Evolutionary conservation across 2,113 vertebrate genomes (phyloP), one percentile per base, ranked within the genome.

Genomic region (Seriola dumerili): DNA sequence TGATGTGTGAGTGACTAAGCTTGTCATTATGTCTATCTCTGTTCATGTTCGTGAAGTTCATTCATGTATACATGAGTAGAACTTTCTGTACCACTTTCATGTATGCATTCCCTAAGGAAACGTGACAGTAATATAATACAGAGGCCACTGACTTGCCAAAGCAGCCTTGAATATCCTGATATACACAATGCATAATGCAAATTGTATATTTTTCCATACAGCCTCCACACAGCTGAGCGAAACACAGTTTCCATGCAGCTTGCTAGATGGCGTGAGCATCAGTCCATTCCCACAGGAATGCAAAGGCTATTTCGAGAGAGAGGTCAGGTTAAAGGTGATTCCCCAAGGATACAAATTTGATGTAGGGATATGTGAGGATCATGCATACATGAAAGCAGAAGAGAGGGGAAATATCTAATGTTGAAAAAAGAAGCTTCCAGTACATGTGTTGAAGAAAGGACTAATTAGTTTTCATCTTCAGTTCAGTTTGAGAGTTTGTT

Each of bases 301-400:
- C 21, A 34, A 68, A 76, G 11, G 62, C 57, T 75, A 69, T 71
- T 87, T 79, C 4, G 21, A 16, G 76, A 72, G 72, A 29, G 66
- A 23, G 71, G 81, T 76, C 61, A 48, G 76, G 70, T 74, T 71
- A 72, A 83, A 90, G 67, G 54, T 14, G 0, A 76, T 17, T 85
- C 0, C 52, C 66, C 14, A 14, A 75, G 73, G 76, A 78, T 38
- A 0, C 55, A 80, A 0, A 66, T 78, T 36, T 55, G 9, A 70
- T 78, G 50, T 8, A 70, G 34, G 34, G 64, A 68, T 75, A 25
- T 62, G 44, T 34, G 69, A 88, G 23, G 29, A 86, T 84, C 76
- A 78, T 57, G 48, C 48, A 50, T 50, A 50, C 59, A 78, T 75
- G 13, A 64, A 74, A 78, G 38, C n/a, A 7, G 48, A 42, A 78